phyloP scores from a whole-genome alignment of 2,797 vertebrate species.

The Microtus californicus region DNA sequence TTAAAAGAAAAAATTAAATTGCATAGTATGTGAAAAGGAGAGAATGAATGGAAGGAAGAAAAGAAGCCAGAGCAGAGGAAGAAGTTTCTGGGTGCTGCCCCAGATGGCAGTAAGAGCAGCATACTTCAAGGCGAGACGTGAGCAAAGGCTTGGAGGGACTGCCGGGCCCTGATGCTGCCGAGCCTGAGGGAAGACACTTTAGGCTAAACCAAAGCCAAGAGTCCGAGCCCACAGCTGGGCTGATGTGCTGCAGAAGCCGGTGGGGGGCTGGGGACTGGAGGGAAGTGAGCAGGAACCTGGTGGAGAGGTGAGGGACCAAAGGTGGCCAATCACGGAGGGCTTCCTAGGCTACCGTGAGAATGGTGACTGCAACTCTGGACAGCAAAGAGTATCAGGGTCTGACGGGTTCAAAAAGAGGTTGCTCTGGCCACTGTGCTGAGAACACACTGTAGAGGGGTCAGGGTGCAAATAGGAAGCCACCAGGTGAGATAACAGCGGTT shows the following conservation, averaged over 20 bases:
- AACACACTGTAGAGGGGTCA: neutral
- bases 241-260: accelerated
- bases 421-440: neutral
- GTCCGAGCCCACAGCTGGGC: neutral
- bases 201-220: neutral
- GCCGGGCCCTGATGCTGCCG: neutral
- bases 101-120: neutral
- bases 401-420: neutral
- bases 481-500: neutral
- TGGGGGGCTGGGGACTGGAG: neutral
- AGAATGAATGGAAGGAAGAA: neutral
- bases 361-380: neutral
- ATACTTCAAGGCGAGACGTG: neutral
- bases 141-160: neutral
- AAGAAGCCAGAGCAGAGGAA: neutral
- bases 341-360: neutral
- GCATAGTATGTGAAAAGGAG: neutral
- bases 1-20: neutral
- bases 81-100: neutral
- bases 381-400: neutral
- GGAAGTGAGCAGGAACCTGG: neutral
- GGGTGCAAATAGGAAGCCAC: slow-evolving; percentile 7
- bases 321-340: neutral
- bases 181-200: neutral
- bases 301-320: neutral